phyloP scores from a whole-genome alignment of 2,888 invertebrate genomes.

The Trissolcus japonicus region DNA sequence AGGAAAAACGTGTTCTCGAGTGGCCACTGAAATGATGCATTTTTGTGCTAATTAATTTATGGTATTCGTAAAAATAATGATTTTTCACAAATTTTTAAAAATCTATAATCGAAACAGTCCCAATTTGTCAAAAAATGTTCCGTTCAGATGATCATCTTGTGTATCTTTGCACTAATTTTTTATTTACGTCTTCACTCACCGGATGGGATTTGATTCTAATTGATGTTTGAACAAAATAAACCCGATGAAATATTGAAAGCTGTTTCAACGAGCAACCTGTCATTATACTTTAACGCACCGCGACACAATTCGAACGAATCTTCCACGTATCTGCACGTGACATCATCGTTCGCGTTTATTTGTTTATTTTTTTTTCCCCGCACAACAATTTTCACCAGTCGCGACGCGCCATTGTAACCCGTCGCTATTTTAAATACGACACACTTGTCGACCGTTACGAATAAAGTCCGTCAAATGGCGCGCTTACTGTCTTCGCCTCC shows the following conservation, averaged over 20 bases:
- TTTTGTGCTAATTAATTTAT: background rate
- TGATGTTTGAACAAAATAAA: background rate
- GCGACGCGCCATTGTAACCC: constrained; percentile 14
- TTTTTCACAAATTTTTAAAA: too few species aligned
- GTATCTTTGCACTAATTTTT: background rate
- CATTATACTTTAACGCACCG: constrained; percentile 13
- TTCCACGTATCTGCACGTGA: constrained; percentile 10
- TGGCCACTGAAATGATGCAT: background rate
- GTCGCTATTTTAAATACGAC: constrained; percentile 29
- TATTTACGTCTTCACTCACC: background rate
- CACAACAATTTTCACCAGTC: constrained; percentile 26
- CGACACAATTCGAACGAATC: constrained; percentile 15
- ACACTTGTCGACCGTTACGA: constrained; percentile 17
- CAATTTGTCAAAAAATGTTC: too few species aligned
- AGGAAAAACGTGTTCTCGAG: too few species aligned
- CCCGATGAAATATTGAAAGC: background rate
- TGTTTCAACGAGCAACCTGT: constrained; percentile 16
- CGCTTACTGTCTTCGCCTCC: constrained; percentile 6
- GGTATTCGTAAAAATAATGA: too few species aligned
- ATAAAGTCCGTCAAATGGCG: constrained; percentile 41
- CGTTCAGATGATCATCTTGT: too few species aligned
- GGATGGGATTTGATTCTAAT: background rate
- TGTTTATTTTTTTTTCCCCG: background rate
- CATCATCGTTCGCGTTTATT: constrained; percentile 13
- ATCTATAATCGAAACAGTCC: too few species aligned